Percentiles rank a stretch among this genome's conserved stretches.
Conservation (phyloP, 2,888 invertebrate species). For the Ellobium chinense region DNA sequence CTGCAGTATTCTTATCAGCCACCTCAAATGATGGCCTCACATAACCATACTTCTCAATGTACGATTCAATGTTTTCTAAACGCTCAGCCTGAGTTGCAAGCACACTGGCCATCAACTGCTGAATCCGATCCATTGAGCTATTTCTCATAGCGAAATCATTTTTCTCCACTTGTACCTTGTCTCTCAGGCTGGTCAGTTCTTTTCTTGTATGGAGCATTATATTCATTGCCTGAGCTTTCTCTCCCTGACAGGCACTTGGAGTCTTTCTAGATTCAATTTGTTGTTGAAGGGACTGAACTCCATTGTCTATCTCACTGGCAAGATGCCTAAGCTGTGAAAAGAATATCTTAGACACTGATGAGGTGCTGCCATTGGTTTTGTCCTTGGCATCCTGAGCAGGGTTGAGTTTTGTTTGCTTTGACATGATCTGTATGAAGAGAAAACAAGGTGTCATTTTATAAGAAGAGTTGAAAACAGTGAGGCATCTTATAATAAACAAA, state of each 20-base stretch:
- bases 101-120: constrained; percentile 6
- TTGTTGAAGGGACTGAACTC: not conserved
- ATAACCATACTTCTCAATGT: constrained; percentile 40
- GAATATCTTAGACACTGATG: too few relatives aligned
- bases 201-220: constrained; percentile 23
- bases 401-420: too few relatives aligned
- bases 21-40: not conserved
- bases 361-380: too few relatives aligned
- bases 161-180: not conserved
- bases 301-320: constrained; percentile 11
- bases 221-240: not conserved
- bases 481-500: too few relatives aligned
- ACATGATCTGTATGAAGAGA: too few relatives aligned
- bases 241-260: not conserved
- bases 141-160: constrained; percentile 15
- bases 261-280: not conserved
- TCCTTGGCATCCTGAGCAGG: not conserved
- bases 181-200: not conserved
- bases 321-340: constrained; percentile 35
- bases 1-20: not conserved
- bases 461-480: too few relatives aligned
- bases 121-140: not conserved
- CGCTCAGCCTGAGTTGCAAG: not conserved
- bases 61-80: constrained; percentile 15
- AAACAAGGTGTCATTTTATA: too few relatives aligned